A percentile compares a stretch with the other conserved stretches of the same genome.
Evolutionary conservation across 2,888 invertebrate genomes (phyloP).

Genomic region (Pycnomerus fuliginosus): DNA sequence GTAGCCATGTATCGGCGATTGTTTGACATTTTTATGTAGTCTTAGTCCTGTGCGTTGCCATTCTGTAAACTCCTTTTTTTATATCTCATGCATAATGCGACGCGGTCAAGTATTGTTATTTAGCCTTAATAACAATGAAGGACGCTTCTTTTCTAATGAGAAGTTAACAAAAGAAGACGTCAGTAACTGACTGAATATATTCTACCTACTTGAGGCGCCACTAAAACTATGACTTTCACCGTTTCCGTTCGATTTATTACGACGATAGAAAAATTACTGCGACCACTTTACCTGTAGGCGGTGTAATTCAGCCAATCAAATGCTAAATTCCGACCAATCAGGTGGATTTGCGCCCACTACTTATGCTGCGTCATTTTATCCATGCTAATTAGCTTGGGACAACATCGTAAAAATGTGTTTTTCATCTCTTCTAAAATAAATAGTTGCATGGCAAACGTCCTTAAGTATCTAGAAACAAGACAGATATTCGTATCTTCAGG

Average conservation of each 20-base stretch:
- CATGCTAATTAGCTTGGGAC: too few species aligned
- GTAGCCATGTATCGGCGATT: slow-evolving; percentile 30
- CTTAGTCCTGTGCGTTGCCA: slow-evolving; percentile 2
- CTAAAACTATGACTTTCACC: slow-evolving; percentile 11
- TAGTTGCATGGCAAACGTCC: too few species aligned
- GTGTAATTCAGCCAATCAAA: slow-evolving; percentile 30
- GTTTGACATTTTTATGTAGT: slow-evolving; percentile 29
- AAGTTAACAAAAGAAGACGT: slow-evolving; percentile 14
- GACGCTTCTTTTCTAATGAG: slow-evolving; percentile 19
- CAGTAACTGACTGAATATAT: background rate
- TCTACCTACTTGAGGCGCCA: slow-evolving; percentile 1
- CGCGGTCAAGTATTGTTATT: slow-evolving; percentile 17
- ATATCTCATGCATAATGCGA: slow-evolving; percentile 9
- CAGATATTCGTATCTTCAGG: too few species aligned
- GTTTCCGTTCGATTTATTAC: slow-evolving; percentile 7
- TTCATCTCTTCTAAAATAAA: too few species aligned
- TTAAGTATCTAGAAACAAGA: too few species aligned
- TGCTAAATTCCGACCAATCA: slow-evolving; percentile 27
- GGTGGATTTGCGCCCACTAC: slow-evolving; percentile 17
- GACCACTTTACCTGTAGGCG: slow-evolving; percentile 29
- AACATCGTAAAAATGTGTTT: too few species aligned
- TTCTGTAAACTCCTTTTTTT: slow-evolving; percentile 9
- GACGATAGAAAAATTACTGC: slow-evolving; percentile 11
- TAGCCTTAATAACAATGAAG: slow-evolving; percentile 16
- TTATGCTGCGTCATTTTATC: too few species aligned